A percentile compares a stretch with the other conserved stretches of the same genome.
Evolutionary conservation across 2,888 invertebrate species (phyloP).

Genomic region (Salticus scenicus): DNA sequence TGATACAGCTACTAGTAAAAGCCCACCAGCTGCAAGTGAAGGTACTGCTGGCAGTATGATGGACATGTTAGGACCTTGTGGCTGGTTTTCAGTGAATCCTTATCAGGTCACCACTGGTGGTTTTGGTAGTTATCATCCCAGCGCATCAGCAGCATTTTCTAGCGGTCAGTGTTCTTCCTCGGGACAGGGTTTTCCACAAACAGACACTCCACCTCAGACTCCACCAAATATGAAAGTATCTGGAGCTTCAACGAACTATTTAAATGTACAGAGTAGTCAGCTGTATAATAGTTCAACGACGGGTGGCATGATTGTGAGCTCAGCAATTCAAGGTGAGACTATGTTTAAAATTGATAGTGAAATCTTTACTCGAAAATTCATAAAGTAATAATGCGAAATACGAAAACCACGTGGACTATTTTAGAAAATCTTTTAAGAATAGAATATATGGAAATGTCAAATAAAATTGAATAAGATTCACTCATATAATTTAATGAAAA

Average conservation of each 20-base stretch:
- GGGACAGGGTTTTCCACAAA: slow-evolving; percentile 77
- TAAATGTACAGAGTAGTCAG: slow-evolving; percentile 34
- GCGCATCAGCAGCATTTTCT: slow-evolving; percentile 27
- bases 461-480: no score
- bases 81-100: slow-evolving; percentile 64
- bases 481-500: no score
- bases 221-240: slow-evolving; percentile 90
- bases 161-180: slow-evolving; percentile 47
- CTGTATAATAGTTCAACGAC: slow-evolving; percentile 43
- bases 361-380: no score
- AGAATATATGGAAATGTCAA: no score
- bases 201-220: slow-evolving; percentile 94
- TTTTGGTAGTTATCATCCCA: slow-evolving; percentile 46
- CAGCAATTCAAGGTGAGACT: slow-evolving; percentile 42
- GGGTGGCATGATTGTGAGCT: slow-evolving; percentile 22
- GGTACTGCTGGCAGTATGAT: slow-evolving; percentile 76
- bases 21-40: slow-evolving; percentile 78
- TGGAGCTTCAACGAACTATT: slow-evolving; percentile 30
- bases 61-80: slow-evolving; percentile 58
- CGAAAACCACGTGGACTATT: no score
- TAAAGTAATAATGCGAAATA: no score
- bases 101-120: slow-evolving; percentile 49
- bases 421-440: no score
- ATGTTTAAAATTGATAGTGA: no score
- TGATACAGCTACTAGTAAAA: slow-evolving; percentile 93